Evolutionary conservation across 1,140 invertebrate genomes (phyloP), one percentile per base, ranked within the genome.

Genomic region (Eumaeus atala): DNA sequence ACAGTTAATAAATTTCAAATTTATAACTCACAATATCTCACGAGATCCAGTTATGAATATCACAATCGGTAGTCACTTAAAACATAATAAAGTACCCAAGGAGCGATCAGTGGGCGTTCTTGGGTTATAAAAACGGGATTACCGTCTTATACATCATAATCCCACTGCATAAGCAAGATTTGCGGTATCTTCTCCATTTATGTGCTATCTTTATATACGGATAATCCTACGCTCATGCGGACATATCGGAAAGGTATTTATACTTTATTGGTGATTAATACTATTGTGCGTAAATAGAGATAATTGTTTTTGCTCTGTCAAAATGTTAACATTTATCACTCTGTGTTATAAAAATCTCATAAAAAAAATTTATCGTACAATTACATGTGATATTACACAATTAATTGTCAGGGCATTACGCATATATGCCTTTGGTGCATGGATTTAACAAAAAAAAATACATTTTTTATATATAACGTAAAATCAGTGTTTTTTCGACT

Each of bases 81-180:
- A 78, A 69, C 65, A 63, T 64, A 65, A 69, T 84, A 80, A 80
- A 81, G 21, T 69, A 59, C 60, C 58, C 56, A 64, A 65, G 59
- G 67, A 67, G 66, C 59, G 67, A 58, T 71, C 57, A 56, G 73
- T 72, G 62, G 73, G 76, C 69, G 70, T 74, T 59, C 67, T 51
- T 55, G 51, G 50, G 54, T 62, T 64, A 76, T 79, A 77, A 80
- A 81, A 79, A 76, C 48, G 66, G 73, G 78, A 82, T 82, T 82
- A 81, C 56, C 56, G 66, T 75, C 71, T 70, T 65, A 67, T 64
- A 56, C 68, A 60, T 64, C 66, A 59, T 81, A 74, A 76, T 84
- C 74, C 64, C 51, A 66, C 59, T 67, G 55, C 67, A 70, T 68
- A 70, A 70, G 59, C 59, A 58, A 67, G 68, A 76, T 78, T 70